Conservation (phyloP, 2,888 invertebrate genomes). For the Apomyelois bistriatella region DNA sequence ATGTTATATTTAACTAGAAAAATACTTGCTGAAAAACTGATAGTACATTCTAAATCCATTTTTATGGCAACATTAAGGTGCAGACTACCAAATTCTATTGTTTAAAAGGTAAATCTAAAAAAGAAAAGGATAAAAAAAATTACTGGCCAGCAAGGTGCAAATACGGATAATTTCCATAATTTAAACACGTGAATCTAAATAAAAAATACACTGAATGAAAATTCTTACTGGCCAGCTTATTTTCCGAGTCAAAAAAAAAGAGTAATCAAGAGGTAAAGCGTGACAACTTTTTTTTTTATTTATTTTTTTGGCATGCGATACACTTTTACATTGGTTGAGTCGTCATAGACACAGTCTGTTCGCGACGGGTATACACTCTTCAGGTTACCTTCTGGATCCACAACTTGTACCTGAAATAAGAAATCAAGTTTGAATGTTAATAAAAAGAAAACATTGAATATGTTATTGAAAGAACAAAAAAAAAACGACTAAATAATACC, state of each 20-base stretch:
- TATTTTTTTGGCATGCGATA: constrained; percentile 55
- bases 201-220: background rate
- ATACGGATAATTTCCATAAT: no score
- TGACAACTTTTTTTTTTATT: background rate
- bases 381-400: constrained; percentile 84
- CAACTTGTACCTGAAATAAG: constrained; percentile 85
- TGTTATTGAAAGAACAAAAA: background rate
- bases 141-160: no score
- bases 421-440: no score
- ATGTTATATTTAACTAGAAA: background rate
- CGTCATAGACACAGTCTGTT: constrained; percentile 82
- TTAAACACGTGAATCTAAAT: no score
- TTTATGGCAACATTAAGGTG: background rate
- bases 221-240: background rate
- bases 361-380: constrained; percentile 90
- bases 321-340: constrained; percentile 52
- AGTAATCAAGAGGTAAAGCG: background rate
- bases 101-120: constrained; percentile 1
- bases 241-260: background rate
- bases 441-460: constrained; percentile 10
- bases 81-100: background rate
- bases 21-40: constrained; percentile 10
- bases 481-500: no score
- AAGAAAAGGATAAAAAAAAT: background rate
- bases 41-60: background rate